Base-by-base conservation (phyloP, 53 echinoderm and acorn worm species). In the Holothuria scabra region DNA sequence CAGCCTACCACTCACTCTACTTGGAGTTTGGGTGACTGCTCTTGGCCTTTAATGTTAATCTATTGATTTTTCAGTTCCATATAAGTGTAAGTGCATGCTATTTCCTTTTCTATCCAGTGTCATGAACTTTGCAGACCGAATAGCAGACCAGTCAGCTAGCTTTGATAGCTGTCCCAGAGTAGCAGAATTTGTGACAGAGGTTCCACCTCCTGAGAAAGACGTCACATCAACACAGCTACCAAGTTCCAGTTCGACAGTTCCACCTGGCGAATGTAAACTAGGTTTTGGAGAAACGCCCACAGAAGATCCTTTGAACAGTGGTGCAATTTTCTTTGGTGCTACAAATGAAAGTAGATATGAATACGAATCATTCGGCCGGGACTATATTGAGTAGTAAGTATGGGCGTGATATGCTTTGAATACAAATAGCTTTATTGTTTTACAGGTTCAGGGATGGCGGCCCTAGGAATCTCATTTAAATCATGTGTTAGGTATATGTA, bases 251-350 rank as follows among this genome's bases (percentile, higher is more conserved):
- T 22, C 82, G 4, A 41, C 64, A 33, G 5, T 26, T 46, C 37
- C 44, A 23, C 28, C 44, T 2, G 62, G 25, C 11, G 23, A 62
- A 41, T 81, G 82, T 49, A 41, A 41, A 20, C 14, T 81, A 41
- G 82, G 82, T 1, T 64, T 62, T 14, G 49, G 62, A 5, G 25
- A 11, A 22, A n/a, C 44, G 5, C 46, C 60, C 24, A 26, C 38
- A 4, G 60, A 46, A 33, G 92, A 92, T n/a, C 90, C 84, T 0
- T 76, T 76, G 12, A 92, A 96, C 60, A 69, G 85, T 25, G 89
- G 84, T 14, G 99, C 94, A 20, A 38, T 65, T 0, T 92, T 91
- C 81, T 99, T 89, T 86, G 99, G 99, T 24, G 88, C 90, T 48
- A 82, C 91, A 6, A 67, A 56, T 14, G 66, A 89, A 22, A 94